These are phyloP conservation scores for Molossus molossus DNA, from an alignment of 2,797 vertebrate species.

Conservation along the genomic window DNA sequence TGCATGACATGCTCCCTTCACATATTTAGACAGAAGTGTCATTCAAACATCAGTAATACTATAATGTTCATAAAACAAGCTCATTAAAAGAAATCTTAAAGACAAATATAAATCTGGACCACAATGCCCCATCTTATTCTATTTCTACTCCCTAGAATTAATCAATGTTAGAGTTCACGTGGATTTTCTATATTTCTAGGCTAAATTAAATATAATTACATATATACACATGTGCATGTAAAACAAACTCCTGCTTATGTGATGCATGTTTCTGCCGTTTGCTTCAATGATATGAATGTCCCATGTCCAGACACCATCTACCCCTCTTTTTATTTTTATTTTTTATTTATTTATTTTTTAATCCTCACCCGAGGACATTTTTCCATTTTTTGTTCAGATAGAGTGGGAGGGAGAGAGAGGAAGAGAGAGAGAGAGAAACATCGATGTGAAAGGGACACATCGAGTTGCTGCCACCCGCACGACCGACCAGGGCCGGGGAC, in stretches of 20 bases:
- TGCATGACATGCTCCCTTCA: not conserved
- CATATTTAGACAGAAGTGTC: not conserved
- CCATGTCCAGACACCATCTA: not conserved
- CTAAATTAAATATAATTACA: slow-evolving; percentile 36
- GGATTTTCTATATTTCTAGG: not conserved
- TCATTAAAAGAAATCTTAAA: slow-evolving; percentile 14
- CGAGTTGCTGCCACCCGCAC: no score
- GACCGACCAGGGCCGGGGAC: no score
- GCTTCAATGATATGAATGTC: not conserved
- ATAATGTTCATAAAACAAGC: not conserved
- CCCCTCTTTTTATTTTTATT: slow-evolving; percentile 37
- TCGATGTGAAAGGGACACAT: no score
- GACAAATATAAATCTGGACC: not conserved
- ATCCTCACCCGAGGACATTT: no score
- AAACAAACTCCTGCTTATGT: not conserved
- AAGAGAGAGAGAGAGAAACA: no score
- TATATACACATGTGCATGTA: not conserved
- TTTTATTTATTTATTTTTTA: no score
- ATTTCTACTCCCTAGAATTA: not conserved
- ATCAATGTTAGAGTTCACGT: not conserved
- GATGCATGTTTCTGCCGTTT: not conserved
- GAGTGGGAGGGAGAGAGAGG: no score
- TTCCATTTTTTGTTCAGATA: no score
- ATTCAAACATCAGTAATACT: not conserved
- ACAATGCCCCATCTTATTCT: not conserved